A percentile compares a stretch with the other conserved stretches of the same genome.
Conservation (phyloP, 2,113 vertebrate genomes). For the Rhynchopsitta pachyrhyncha region DNA sequence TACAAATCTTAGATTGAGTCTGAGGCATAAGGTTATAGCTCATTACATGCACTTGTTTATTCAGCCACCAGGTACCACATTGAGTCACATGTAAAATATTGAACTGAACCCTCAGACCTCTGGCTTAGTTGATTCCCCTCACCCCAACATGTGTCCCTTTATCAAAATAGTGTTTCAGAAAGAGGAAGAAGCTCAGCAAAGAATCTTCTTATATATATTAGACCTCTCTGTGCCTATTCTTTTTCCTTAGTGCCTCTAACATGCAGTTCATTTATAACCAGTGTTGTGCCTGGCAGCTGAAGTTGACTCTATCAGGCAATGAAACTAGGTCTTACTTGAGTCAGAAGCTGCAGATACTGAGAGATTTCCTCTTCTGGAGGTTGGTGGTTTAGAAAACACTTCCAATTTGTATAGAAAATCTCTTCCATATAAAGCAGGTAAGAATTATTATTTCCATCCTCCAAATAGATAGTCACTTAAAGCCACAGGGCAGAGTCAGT, state of each 20-base stretch:
- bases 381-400: neutral
- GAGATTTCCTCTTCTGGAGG: neutral
- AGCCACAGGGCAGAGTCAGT: neutral
- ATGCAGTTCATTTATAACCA: neutral
- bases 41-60: neutral
- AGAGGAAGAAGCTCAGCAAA: neutral
- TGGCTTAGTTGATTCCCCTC: neutral
- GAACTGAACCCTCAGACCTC: neutral
- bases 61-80: neutral
- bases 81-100: neutral
- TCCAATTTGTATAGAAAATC: neutral
- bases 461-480: neutral
- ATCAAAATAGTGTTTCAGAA: neutral
- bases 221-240: neutral
- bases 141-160: neutral
- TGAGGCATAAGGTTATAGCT: neutral
- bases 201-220: neutral
- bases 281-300: neutral
- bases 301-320: neutral
- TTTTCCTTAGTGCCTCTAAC: neutral
- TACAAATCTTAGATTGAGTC: neutral
- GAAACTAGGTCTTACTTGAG: neutral
- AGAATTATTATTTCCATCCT: neutral
- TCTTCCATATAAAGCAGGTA: neutral
- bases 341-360: neutral